Percentiles rank a stretch among this genome's conserved stretches.
Evolutionary conservation across 2,888 invertebrate genomes (phyloP).

Genomic region (Lamellibrachia satsuma): DNA sequence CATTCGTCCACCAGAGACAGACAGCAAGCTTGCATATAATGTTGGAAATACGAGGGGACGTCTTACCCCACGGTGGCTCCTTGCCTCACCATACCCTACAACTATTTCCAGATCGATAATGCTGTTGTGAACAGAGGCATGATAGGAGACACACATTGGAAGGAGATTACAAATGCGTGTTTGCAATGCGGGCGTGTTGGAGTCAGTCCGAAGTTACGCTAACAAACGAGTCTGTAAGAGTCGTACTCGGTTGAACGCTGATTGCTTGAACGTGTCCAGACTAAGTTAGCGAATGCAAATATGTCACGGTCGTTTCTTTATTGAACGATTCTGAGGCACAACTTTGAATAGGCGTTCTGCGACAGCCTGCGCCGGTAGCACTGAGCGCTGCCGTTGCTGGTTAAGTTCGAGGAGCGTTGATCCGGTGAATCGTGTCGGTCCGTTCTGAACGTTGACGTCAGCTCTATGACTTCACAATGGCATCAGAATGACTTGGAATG

Average conservation of each 20-base stretch:
- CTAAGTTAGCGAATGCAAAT: neutral
- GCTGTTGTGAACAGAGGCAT: no score
- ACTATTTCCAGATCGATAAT: no score
- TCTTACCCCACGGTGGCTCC: no score
- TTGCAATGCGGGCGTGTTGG: neutral
- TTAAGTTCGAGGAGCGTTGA: neutral
- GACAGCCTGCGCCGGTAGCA: neutral
- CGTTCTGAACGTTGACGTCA: neutral
- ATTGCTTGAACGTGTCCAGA: neutral
- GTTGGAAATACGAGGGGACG: no score
- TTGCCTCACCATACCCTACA: no score
- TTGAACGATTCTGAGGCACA: slow-evolving; percentile 6
- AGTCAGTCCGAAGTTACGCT: neutral
- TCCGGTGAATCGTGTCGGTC: neutral
- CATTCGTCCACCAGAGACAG: no score
- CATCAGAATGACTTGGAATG: neutral
- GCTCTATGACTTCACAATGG: neutral
- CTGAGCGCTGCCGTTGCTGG: neutral
- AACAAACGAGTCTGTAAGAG: neutral
- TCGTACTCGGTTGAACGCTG: neutral
- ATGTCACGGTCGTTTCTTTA: neutral
- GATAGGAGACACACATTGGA: neutral
- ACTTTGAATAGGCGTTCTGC: slow-evolving; percentile 1
- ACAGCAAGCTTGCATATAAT: no score
- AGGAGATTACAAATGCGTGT: neutral